Conservation (phyloP, 2,113 vertebrate species). For the Calidris pugnax region DNA sequence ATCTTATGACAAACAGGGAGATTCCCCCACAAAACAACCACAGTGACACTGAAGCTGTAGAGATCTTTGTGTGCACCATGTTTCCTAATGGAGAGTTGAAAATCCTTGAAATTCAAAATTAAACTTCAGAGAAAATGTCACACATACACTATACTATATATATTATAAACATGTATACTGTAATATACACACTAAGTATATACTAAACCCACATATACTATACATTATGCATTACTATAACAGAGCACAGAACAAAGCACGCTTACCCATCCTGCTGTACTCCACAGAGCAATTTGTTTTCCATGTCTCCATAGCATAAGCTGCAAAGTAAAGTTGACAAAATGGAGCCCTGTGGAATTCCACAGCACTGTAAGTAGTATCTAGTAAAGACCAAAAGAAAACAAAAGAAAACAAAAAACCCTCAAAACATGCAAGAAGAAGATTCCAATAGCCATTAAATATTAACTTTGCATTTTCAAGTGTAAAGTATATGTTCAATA, state of each 20-base stretch:
- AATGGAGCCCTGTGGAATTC: slow-evolving; percentile 91
- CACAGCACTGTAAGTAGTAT: slow-evolving; percentile 83
- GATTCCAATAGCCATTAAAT: neutral
- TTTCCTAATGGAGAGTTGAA: neutral
- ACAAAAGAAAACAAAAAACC: neutral
- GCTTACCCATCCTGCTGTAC: slow-evolving; percentile 81
- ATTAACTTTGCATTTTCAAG: neutral
- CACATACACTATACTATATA: neutral
- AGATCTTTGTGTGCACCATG: neutral
- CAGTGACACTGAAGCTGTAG: neutral
- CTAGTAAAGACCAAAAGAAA: slow-evolving; percentile 62
- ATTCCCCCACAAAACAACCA: neutral
- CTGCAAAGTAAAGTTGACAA: slow-evolving; percentile 91
- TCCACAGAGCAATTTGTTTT: slow-evolving; percentile 78
- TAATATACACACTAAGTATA: neutral
- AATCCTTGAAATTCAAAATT: neutral
- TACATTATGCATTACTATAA: neutral
- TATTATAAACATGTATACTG: neutral
- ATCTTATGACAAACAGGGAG: neutral
- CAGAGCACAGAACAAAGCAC: neutral
- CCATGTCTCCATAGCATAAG: slow-evolving; percentile 94
- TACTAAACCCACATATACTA: neutral
- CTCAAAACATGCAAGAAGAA: neutral
- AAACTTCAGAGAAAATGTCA: neutral
- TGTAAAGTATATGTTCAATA: neutral